phyloP scores from a whole-genome alignment of 1,140 invertebrate species.

The Chymomyza costata region DNA sequence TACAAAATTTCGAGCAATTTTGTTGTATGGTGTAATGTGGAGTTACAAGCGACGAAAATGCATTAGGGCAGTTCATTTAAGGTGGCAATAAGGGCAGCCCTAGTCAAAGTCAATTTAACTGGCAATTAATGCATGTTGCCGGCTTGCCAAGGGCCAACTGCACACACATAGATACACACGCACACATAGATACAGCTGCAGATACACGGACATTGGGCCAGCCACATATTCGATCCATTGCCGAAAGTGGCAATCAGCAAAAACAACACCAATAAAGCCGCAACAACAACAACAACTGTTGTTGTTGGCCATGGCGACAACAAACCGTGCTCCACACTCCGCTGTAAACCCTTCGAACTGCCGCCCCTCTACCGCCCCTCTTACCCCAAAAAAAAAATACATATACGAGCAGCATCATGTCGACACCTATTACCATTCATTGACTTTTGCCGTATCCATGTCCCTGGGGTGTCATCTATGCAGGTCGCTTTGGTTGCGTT shows the following conservation, averaged over 20 bases:
- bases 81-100: not conserved
- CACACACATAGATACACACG: slow-evolving; percentile 6
- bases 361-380: too few species aligned
- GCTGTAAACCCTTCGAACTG: slow-evolving; percentile 33
- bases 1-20: too few species aligned
- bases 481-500: slow-evolving; percentile 59
- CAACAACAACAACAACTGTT: slow-evolving; percentile 34
- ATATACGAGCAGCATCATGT: too few species aligned
- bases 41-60: too few species aligned
- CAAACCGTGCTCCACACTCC: slow-evolving; percentile 6
- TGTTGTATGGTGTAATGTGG: too few species aligned
- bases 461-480: slow-evolving; percentile 74
- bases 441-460: slow-evolving; percentile 69
- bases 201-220: too few species aligned
- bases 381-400: too few species aligned
- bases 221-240: slow-evolving; percentile 53
- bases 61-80: slow-evolving; percentile 8
- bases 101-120: slow-evolving; percentile 68
- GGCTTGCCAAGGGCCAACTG: slow-evolving; percentile 6
- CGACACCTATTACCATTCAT: slow-evolving; percentile 73
- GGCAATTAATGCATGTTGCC: slow-evolving; percentile 65
- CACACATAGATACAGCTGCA: slow-evolving; percentile 1
- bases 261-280: slow-evolving; percentile 64
- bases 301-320: not conserved
- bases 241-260: slow-evolving; percentile 68